Percentiles rank a stretch among this genome's conserved stretches.
Conservation (phyloP, 2,888 invertebrate species). For the Meghimatium bilineatum region DNA sequence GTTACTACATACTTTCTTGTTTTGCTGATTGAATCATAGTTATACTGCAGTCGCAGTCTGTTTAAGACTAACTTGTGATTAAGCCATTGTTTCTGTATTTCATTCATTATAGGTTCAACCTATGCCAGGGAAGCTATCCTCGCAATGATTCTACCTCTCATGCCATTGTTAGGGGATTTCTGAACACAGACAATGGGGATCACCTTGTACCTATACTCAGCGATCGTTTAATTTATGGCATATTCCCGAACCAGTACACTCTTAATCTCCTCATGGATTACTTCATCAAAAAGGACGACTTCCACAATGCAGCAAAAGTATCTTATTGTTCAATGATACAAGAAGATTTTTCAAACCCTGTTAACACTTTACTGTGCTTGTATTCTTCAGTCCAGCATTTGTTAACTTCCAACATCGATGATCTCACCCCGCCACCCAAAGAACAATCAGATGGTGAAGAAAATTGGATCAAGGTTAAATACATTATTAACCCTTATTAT, state of each 20-base stretch:
- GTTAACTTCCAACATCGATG: conserved; percentile 49
- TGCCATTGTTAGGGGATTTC: conserved; percentile 83
- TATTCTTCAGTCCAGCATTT: conserved; percentile 86
- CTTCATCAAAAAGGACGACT: conserved; percentile 84
- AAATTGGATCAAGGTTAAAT: conserved; percentile 84
- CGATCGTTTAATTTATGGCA: conserved; percentile 84
- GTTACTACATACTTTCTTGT: too few relatives aligned
- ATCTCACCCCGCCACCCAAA: conserved; percentile 55
- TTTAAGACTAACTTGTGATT: too few relatives aligned
- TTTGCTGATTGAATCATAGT: too few relatives aligned
- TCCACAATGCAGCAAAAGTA: conserved; percentile 84
- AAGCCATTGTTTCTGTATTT: neutral
- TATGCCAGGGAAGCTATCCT: conserved; percentile 84
- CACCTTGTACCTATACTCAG: conserved; percentile 85
- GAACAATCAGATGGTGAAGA: conserved; percentile 44
- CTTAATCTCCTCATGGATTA: conserved; percentile 89
- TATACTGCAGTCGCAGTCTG: too few relatives aligned
- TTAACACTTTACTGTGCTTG: conserved; percentile 84
- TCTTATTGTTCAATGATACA: conserved; percentile 90
- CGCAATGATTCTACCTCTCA: conserved; percentile 89
- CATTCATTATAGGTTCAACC: conserved; percentile 80
- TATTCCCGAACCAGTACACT: conserved; percentile 90
- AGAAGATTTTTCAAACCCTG: conserved; percentile 87
- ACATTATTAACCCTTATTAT: conserved; percentile 87
- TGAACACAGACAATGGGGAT: conserved; percentile 80